phyloP scores from a whole-genome alignment of 2,888 invertebrate genomes.

The Epinotia demarniana region DNA sequence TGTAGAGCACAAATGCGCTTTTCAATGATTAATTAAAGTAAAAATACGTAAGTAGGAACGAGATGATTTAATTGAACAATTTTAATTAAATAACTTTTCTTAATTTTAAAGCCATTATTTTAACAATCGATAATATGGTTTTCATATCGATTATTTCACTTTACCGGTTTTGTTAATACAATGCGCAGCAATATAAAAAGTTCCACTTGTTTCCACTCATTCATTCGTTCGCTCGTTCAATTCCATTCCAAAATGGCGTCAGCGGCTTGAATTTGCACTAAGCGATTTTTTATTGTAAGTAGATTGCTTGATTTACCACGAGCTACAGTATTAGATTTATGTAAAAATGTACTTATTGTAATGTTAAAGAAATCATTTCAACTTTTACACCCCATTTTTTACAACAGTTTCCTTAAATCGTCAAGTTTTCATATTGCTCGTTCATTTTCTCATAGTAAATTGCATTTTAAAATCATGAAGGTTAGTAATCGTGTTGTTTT shows the following conservation, averaged over 20 bases:
- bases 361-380: conserved; percentile 33
- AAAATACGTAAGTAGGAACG: no score
- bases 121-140: conserved; percentile 6
- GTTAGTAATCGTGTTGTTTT: conserved; percentile 29
- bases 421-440: neutral
- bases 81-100: no score
- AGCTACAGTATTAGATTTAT: neutral
- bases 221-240: neutral
- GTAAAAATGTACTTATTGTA: conserved; percentile 21
- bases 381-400: conserved; percentile 24
- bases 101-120: no score
- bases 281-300: conserved; percentile 30
- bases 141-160: neutral
- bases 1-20: neutral
- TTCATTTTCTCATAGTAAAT: conserved; percentile 12
- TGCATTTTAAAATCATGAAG: conserved; percentile 40
- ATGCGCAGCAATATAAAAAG: neutral
- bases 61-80: no score
- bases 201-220: neutral
- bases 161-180: neutral
- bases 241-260: conserved; percentile 5
- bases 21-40: no score
- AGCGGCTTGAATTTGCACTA: neutral
- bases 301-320: conserved; percentile 3
- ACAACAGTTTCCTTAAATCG: neutral